Evolutionary conservation across 2,888 invertebrate species (phyloP).

Genomic region (Brachypalpus laphriformis): DNA sequence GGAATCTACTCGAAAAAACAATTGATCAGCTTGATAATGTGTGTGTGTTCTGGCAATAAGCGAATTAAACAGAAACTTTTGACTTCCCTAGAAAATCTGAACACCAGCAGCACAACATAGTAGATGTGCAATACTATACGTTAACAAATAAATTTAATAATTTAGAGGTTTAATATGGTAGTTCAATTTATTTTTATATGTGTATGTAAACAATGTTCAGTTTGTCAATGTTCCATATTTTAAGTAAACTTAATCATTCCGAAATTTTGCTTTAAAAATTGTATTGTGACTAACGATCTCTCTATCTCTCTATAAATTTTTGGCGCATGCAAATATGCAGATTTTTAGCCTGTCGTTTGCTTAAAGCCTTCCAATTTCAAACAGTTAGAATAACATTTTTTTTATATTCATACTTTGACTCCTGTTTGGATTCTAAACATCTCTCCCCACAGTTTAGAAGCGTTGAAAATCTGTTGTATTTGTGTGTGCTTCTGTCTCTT

Average conservation of each 20-base stretch:
- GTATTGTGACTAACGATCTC: slow-evolving; percentile 45
- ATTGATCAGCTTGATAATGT: slow-evolving; percentile 91
- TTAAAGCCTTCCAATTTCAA: background rate
- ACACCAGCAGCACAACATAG: slow-evolving; percentile 76
- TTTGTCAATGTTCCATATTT: slow-evolving; percentile 28
- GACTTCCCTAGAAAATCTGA: slow-evolving; percentile 86
- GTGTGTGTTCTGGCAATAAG: slow-evolving; percentile 94
- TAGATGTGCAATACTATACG: slow-evolving; percentile 21
- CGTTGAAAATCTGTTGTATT: background rate
- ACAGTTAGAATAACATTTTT: background rate
- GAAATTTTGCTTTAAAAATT: slow-evolving; percentile 23
- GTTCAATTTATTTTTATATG: slow-evolving; percentile 55
- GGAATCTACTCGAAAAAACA: slow-evolving; percentile 95
- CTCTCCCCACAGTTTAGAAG: background rate
- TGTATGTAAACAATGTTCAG: slow-evolving; percentile 27
- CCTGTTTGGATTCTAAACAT: background rate
- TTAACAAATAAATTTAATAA: slow-evolving; percentile 37
- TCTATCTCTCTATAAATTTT: slow-evolving; percentile 21
- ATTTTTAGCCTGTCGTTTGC: background rate
- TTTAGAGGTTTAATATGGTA: slow-evolving; percentile 32
- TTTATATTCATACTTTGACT: background rate
- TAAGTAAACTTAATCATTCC: slow-evolving; percentile 63
- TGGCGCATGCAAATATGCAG: slow-evolving; percentile 34
- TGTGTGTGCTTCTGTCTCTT: slow-evolving; percentile 28
- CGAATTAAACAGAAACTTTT: slow-evolving; percentile 91